A percentile compares a stretch with the other conserved stretches of the same genome.
Evolutionary conservation across 2,888 invertebrate species (phyloP).

Genomic region (Plagodis dolabraria): DNA sequence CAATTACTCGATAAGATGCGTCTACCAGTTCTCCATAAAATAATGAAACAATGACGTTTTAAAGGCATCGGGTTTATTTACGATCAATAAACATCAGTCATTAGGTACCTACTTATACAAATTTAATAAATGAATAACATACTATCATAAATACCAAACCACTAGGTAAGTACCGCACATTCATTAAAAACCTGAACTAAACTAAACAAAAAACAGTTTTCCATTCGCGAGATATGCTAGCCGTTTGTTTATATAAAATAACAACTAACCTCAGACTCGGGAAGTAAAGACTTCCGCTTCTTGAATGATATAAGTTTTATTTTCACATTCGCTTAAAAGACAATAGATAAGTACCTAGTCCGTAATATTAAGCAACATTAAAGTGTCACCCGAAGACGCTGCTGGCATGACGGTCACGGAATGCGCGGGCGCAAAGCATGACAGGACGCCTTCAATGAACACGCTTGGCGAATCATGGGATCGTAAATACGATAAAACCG

Average conservation of each 20-base stretch:
- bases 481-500: constrained; percentile 17
- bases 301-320: constrained; percentile 32
- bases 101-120: too few relatives aligned
- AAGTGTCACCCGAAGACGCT: constrained; percentile 38
- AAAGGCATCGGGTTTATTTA: too few relatives aligned
- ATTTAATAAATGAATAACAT: too few relatives aligned
- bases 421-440: constrained; percentile 43
- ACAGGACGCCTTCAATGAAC: constrained; percentile 15
- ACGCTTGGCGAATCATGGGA: constrained; percentile 18
- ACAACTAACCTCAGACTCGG: constrained; percentile 20
- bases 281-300: constrained; percentile 32
- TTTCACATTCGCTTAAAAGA: constrained; percentile 40
- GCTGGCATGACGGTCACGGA: constrained; percentile 48
- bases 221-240: too few relatives aligned
- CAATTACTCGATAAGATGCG: too few relatives aligned
- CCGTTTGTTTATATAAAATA: constrained; percentile 5
- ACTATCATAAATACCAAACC: too few relatives aligned
- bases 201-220: too few relatives aligned
- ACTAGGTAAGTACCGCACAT: too few relatives aligned
- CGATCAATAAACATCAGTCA: too few relatives aligned
- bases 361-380: constrained; percentile 40
- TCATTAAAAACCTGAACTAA: too few relatives aligned
- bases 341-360: constrained; percentile 30
- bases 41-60: too few relatives aligned
- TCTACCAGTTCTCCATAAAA: too few relatives aligned